Conservation (phyloP, 2,113 vertebrate genomes). For the Todiramphus saurophagus region DNA sequence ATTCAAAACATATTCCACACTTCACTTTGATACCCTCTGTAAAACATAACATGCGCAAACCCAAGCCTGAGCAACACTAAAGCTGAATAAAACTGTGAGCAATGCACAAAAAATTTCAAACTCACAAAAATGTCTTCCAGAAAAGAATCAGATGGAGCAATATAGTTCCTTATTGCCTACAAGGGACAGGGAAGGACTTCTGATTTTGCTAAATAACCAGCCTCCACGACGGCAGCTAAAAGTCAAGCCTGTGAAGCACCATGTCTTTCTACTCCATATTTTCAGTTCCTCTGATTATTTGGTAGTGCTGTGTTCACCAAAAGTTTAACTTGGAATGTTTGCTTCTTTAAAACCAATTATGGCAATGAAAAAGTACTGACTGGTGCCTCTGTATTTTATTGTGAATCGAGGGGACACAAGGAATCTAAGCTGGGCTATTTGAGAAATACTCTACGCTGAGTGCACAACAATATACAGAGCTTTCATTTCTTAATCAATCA, state of each 20-base stretch:
- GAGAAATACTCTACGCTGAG: not conserved
- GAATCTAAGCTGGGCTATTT: not conserved
- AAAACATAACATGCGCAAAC: not conserved
- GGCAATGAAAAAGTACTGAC: not conserved
- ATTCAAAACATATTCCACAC: not conserved
- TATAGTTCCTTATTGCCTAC: not conserved
- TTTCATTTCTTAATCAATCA: not conserved
- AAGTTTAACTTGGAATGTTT: not conserved
- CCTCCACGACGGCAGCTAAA: accelerated
- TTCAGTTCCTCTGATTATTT: not conserved
- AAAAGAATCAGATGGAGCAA: not conserved
- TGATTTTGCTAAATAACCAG: not conserved
- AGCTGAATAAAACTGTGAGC: not conserved
- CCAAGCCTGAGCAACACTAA: not conserved
- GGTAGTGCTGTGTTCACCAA: not conserved
- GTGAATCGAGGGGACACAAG: not conserved
- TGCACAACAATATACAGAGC: not conserved
- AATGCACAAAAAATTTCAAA: not conserved
- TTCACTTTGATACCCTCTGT: not conserved
- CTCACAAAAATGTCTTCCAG: not conserved
- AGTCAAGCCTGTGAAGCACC: not conserved
- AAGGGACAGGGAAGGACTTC: not conserved
- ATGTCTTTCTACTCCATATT: not conserved
- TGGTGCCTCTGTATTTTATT: not conserved
- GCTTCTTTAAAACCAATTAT: not conserved